A percentile compares a stretch with the other conserved stretches of the same genome.
Conservation (phyloP, 2,888 invertebrate genomes). For the Nemoura dubitans region DNA sequence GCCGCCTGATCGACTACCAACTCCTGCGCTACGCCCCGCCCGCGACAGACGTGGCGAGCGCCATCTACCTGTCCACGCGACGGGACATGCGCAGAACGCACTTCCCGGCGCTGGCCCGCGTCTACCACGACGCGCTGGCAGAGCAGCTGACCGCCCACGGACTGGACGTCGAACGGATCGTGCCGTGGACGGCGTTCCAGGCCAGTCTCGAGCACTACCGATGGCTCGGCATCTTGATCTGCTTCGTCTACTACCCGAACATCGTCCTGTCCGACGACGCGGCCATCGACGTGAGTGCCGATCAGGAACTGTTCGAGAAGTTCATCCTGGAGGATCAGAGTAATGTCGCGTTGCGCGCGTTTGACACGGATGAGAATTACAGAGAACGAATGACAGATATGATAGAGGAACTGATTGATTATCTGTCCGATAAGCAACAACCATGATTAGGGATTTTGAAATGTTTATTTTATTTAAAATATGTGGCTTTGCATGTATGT, state of each 20-base stretch:
- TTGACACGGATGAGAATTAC: too few species aligned
- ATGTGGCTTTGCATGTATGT: too few species aligned
- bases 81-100: constrained; percentile 63
- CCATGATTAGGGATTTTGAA: too few species aligned
- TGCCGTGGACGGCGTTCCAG: constrained; percentile 62
- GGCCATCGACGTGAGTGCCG: too few species aligned
- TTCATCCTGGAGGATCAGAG: too few species aligned
- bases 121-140: constrained; percentile 66
- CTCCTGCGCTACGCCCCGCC: constrained; percentile 72
- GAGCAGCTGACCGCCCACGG: constrained; percentile 59
- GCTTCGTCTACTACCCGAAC: neutral
- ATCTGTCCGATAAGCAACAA: too few species aligned
- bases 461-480: too few species aligned
- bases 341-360: too few species aligned
- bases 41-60: constrained; percentile 69
- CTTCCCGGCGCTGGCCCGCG: constrained; percentile 62
- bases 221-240: neutral
- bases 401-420: too few species aligned
- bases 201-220: constrained; percentile 53
- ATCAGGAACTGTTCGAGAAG: too few species aligned
- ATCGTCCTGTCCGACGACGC: neutral
- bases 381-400: too few species aligned
- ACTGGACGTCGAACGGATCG: constrained; percentile 60
- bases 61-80: constrained; percentile 66
- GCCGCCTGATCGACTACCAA: constrained; percentile 76